phyloP scores from a whole-genome alignment of 2,113 vertebrate genomes.

The Balaeniceps rex region DNA sequence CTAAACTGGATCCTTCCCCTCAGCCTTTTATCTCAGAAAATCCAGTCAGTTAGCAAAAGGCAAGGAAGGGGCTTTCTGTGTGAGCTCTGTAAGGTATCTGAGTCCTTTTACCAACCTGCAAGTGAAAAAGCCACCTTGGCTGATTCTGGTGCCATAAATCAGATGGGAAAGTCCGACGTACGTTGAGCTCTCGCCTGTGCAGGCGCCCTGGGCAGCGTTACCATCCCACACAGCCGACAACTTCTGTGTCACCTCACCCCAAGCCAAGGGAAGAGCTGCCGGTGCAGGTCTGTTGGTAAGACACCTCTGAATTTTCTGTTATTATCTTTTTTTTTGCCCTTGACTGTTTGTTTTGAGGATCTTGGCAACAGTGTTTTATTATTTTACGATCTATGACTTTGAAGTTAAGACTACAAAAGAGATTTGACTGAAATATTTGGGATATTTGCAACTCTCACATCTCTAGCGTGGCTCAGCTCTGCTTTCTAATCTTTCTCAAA shows the following conservation, averaged over 20 bases:
- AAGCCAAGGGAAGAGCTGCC: background rate
- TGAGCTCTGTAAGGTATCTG: background rate
- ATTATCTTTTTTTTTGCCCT: background rate
- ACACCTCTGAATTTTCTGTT: background rate
- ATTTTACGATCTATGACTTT: background rate
- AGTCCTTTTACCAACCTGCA: background rate
- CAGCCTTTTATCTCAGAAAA: constrained; percentile 1
- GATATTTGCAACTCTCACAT: background rate
- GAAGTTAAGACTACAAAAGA: constrained; percentile 6
- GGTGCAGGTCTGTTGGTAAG: background rate
- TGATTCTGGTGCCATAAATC: background rate
- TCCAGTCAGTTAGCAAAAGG: background rate
- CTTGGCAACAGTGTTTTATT: background rate
- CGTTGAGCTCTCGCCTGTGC: background rate
- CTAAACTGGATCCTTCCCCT: background rate
- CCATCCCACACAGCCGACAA: background rate
- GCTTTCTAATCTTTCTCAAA: background rate
- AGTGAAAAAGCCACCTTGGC: background rate
- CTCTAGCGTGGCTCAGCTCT: background rate
- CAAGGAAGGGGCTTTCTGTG: background rate
- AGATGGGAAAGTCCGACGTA: background rate
- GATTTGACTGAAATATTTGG: constrained; percentile 23
- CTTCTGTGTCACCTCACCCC: background rate
- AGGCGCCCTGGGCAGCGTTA: background rate
- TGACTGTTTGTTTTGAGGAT: background rate